These are phyloP conservation scores for Gopherus flavomarginatus DNA, from an alignment of 2,113 vertebrate genomes.

Conservation along the genomic window DNA sequence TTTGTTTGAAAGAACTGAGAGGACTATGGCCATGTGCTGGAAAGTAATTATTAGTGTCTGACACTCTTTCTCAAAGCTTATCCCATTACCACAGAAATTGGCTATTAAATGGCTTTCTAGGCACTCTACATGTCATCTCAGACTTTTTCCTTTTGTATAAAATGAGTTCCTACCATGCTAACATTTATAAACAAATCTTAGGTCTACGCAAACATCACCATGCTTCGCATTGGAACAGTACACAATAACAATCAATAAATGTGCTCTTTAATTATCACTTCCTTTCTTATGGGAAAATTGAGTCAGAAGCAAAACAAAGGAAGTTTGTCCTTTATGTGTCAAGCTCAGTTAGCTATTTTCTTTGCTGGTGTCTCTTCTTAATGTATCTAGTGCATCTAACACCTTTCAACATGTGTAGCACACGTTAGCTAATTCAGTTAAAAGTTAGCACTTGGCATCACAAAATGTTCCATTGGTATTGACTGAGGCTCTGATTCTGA, in stretches of 20 bases:
- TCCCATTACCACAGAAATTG: background rate
- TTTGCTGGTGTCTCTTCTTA: background rate
- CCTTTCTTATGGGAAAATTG: background rate
- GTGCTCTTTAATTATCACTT: background rate
- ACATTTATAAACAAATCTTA: background rate
- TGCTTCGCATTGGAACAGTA: background rate
- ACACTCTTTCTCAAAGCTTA: background rate
- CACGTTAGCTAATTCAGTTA: background rate
- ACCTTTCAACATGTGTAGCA: background rate
- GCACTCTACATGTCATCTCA: background rate
- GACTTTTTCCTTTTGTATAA: background rate
- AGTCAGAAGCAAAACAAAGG: background rate
- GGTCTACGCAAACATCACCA: background rate
- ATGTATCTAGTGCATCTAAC: background rate
- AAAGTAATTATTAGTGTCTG: background rate
- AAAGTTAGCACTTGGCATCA: accelerated
- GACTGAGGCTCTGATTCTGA: background rate
- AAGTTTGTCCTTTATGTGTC: background rate
- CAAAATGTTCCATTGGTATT: accelerated
- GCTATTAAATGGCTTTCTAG: background rate
- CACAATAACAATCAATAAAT: background rate
- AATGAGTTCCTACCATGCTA: background rate
- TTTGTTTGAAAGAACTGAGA: background rate
- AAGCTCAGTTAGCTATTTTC: background rate
- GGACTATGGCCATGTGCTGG: background rate